phyloP scores from a whole-genome alignment of 2,113 vertebrate species.

The Anseranas semipalmata region DNA sequence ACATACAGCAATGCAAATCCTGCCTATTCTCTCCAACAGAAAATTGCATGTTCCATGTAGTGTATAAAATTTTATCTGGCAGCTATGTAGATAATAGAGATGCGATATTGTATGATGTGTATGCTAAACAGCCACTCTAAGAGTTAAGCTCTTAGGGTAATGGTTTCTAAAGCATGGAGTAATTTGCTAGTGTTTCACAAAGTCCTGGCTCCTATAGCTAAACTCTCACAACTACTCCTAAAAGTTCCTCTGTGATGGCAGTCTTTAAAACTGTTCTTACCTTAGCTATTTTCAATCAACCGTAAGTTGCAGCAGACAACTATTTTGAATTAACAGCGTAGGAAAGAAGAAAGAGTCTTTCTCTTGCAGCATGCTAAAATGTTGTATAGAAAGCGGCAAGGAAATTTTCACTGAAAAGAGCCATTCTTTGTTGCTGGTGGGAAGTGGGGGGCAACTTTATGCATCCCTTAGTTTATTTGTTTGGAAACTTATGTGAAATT shows the following conservation, averaged over 20 bases:
- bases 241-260: background rate
- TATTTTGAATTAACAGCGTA: background rate
- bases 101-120: background rate
- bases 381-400: background rate
- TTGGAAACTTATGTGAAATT: background rate
- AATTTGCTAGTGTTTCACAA: background rate
- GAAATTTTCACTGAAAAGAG: background rate
- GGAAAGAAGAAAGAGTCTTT: background rate
- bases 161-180: conserved; percentile 5
- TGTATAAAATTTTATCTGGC: background rate
- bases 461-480: background rate
- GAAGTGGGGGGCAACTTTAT: background rate
- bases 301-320: background rate
- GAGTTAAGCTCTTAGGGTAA: conserved; percentile 4
- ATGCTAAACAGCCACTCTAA: background rate
- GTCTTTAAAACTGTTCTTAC: background rate
- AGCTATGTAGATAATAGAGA: background rate
- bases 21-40: background rate
- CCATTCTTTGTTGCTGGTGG: background rate
- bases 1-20: background rate
- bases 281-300: background rate
- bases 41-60: background rate
- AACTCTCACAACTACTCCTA: background rate
- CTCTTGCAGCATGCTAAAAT: background rate
- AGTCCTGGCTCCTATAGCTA: background rate